Conservation (phyloP, 2,888 invertebrate genomes). For the Cremastinae sp. region DNA sequence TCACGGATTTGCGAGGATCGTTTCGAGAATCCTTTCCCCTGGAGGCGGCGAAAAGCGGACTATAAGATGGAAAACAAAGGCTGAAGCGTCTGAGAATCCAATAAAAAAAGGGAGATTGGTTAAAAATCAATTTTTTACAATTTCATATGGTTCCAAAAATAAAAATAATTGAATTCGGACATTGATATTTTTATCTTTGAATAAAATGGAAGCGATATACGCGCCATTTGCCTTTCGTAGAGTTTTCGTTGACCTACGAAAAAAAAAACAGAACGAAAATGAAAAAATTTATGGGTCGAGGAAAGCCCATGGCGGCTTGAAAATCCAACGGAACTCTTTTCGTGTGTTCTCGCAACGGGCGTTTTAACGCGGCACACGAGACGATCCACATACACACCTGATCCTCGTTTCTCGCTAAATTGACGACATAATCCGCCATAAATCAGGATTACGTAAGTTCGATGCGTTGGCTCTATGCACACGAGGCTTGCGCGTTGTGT, state of each 20-base stretch:
- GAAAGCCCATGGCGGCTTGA: neutral
- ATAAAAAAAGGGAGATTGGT: no score
- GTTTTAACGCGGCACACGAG: slow-evolving; percentile 50
- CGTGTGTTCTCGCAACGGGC: neutral
- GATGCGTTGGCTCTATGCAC: slow-evolving; percentile 50
- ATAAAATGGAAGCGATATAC: neutral
- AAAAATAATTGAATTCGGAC: no score
- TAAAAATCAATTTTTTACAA: no score
- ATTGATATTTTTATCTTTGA: no score
- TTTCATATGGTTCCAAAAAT: no score
- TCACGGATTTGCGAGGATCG: slow-evolving; percentile 68
- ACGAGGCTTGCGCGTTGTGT: slow-evolving; percentile 16
- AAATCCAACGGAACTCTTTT: neutral
- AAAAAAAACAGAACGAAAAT: slow-evolving; percentile 25
- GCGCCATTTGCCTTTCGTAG: neutral
- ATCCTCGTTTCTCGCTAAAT: slow-evolving; percentile 76
- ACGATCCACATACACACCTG: slow-evolving; percentile 72
- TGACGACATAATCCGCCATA: slow-evolving; percentile 79
- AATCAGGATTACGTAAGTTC: slow-evolving; percentile 77
- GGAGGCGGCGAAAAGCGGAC: slow-evolving; percentile 6
- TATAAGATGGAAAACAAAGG: slow-evolving; percentile 18
- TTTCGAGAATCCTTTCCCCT: slow-evolving; percentile 15
- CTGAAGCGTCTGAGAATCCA: neutral
- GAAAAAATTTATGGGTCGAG: slow-evolving; percentile 22
- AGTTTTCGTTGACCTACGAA: neutral